These are phyloP conservation scores for Gymnothorax javanicus DNA, from an alignment of 2,797 vertebrate species.

Conservation along the genomic window DNA sequence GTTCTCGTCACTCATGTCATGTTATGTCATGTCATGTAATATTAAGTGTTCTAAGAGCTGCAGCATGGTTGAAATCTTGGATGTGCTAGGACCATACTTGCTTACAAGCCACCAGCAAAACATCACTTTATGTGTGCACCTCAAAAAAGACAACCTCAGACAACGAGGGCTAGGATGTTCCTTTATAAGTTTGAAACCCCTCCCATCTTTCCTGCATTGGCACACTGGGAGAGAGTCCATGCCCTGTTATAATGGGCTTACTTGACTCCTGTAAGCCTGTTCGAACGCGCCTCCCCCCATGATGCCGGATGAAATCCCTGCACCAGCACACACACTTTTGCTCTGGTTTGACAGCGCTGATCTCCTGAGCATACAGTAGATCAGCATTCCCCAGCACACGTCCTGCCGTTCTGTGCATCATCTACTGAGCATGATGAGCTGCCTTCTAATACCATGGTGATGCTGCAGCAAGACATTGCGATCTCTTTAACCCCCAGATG, in stretches of 20 bases:
- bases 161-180: too few relatives aligned
- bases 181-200: not conserved
- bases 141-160: too few relatives aligned
- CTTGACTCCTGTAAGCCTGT: not conserved
- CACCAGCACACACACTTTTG: not conserved
- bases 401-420: not conserved
- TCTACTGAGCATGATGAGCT: not conserved
- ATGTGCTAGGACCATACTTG: too few relatives aligned
- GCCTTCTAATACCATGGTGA: not conserved
- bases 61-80: too few relatives aligned
- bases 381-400: not conserved
- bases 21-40: too few relatives aligned
- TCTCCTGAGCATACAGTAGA: not conserved
- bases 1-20: too few relatives aligned
- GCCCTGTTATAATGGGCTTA: slow-evolving; percentile 7
- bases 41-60: too few relatives aligned
- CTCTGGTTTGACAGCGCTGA: not conserved
- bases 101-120: too few relatives aligned
- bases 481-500: too few relatives aligned
- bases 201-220: not conserved
- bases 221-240: not conserved
- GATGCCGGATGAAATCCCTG: not conserved
- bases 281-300: not conserved
- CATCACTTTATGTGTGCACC: too few relatives aligned
- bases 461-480: not conserved